Base-by-base conservation (phyloP, 1,140 invertebrate species). In the Cydia fagiglandana region DNA sequence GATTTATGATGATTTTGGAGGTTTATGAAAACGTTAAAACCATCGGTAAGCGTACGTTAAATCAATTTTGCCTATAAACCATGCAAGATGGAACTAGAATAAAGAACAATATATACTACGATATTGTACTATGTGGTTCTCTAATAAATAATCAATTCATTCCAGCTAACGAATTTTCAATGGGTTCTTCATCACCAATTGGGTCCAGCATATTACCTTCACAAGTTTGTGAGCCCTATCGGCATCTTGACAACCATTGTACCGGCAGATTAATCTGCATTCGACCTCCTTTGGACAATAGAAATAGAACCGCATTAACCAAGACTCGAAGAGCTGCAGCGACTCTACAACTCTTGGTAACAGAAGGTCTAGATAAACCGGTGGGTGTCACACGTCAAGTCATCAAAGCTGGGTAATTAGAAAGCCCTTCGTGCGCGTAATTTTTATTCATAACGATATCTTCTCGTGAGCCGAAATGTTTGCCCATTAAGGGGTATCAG, bases 351-450 rank as follows among this genome's bases (percentile, higher is more conserved):
- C n/a, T 70, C 7, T 41, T 17, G 17, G 15, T 2, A 4, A 41
- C 9, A 7, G 6, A 70, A 17, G n/a, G 66, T n/a, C 24, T 2
- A 70, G 10, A 10, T 70, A 38, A 41, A 5, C 13, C 17, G 7
- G 66, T 20, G 64, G 28, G 53, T 77, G 50, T 66, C 66, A 73
- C 77, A 77, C 64, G 75, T 70, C 66, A 64, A 77, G 61, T 76
- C 73, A 79, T 77, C 78, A 75, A 75, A 73, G 41, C 74, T 17
- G 34, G 78, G 78, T 75, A 79, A 81, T 78, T 82, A 82, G 79
- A 82, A 84, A 82, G 78, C 83, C 81, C 83, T 84, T 81, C 75
- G 64, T 73, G 56, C 47, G 30, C 34, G 64, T 41, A 77, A 74
- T 75, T 68, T 64, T 79, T 77, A 77, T 78, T 78, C 61, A 38